Base-by-base conservation (phyloP, 2,113 vertebrate species). In the Nesoenas mayeri region DNA sequence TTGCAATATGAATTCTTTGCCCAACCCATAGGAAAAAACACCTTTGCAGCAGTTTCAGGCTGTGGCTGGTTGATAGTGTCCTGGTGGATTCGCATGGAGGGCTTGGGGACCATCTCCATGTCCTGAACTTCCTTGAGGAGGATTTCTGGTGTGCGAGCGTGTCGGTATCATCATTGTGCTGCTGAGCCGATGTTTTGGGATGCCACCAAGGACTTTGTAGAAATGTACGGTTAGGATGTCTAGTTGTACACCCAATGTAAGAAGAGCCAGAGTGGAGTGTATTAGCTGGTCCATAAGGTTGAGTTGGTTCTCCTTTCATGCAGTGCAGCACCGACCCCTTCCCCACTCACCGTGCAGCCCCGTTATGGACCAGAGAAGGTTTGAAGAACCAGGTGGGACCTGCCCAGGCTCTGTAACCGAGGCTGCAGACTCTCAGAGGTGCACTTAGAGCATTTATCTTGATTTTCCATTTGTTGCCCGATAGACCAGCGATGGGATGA, bases 181-280 rank as follows among this genome's bases (percentile, higher is more conserved):
- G 67, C 79, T 34, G 58, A 58, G 22, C 15, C 66, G 73, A 64
- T 3, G 0, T 53, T 86, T 61, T 53, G 64, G 81, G 78, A 10
- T 78, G 56, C 31, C 36, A 5, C 3, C 4, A 2, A 26, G 47
- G 24, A 7, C 11, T 40, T 32, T 5, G 40, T 31, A 20, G 15
- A 28, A 2, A 1, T 1, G 9, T 15, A 36, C 10, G 5, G 16
- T 44, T 2, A 0, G 32, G 73, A 10, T 36, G 42, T 15, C 19
- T 58, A 2, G 0, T 38, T 14, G 2, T 8, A 7, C 15, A 28
- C 16, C 42, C 40, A 0, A 0, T 10, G 64, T 2, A 4, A 57
- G 87, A 65, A 73, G 17, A 50, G 28, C 42, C 22, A 1, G 25
- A 21, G 7, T 5, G 32, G 50, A 61, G 7, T 4, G 0, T 22